Base-by-base conservation (phyloP, 2,797 vertebrate species). In the Silurus lanzhouensis region DNA sequence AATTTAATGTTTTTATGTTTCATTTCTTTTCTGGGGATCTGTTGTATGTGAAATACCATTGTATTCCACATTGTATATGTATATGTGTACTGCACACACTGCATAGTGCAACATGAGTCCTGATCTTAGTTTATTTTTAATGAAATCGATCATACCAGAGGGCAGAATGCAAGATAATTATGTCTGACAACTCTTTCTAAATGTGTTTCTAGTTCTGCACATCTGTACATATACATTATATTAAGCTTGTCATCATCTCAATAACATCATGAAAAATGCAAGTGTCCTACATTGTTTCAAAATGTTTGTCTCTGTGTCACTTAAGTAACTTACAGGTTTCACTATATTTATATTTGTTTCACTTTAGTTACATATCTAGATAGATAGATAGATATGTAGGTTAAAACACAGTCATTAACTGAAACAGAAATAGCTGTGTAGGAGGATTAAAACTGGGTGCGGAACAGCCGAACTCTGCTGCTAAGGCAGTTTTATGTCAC, bases 1-100 rank as follows among this genome's bases (percentile, higher is more conserved):
- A 78, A 78, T 61, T 58, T 60, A 61, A 44, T 57, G 1, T 1
- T 52, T 27, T 27, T 55, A 9, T 5, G 3, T 31, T 60, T 38
- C 14, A 20, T 60, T 31, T 31, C 9, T 44, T 44, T 61, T 14
- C 17, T 4, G 44, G n/a, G 52, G 86, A 91, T 91, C 90, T 87
- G 89, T 46, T 46, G 38, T 17, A 15, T 90, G 86, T 92, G 67
- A 31, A 31, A 31, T 31, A 38, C 38, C 38, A 38, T 38, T 38
- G 38, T 38, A 38, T 38, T 38, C 38, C 38, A 38, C 38, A 38
- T 38, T 38, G 38, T 38, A 38, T 38, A 38, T 38, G 38, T 38
- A 38, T 38, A 38, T 38, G 5, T 38, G 38, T 38, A 38, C 38
- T 38, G 27, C 6, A 46, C 31, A 70, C 12, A 55, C 48, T 72